Evolutionary conservation across 2,888 invertebrate species (phyloP).

Genomic region (Aporophyla lueneburgensis): DNA sequence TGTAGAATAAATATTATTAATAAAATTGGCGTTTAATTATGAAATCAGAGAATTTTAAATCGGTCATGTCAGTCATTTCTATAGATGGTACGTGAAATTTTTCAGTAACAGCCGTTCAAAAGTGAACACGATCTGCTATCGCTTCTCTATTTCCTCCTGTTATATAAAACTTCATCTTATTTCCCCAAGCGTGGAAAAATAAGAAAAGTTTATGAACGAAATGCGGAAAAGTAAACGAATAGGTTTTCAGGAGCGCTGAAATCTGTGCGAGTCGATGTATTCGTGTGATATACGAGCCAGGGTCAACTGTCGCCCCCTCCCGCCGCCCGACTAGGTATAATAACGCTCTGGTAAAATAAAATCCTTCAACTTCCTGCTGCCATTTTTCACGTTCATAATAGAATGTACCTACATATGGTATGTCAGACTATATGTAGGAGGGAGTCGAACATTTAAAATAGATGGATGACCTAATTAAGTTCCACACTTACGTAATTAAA

Average conservation of each 20-base stretch:
- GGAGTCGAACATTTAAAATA: conserved; percentile 2
- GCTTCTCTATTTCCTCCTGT: conserved; percentile 6
- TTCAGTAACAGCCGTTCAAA: not conserved
- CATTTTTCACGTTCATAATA: conserved; percentile 48
- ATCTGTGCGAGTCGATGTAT: conserved; percentile 72
- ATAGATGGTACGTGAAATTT: not conserved
- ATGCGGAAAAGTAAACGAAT: conserved; percentile 65
- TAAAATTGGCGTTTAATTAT: not conserved
- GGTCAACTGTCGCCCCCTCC: conserved; percentile 69
- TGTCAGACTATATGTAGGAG: not conserved
- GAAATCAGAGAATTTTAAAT: not conserved
- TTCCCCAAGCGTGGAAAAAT: conserved; percentile 35
- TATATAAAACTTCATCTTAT: conserved; percentile 30
- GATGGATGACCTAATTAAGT: not conserved
- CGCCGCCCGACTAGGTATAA: conserved; percentile 50
- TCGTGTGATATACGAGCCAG: conserved; percentile 73
- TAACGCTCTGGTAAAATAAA: conserved; percentile 59
- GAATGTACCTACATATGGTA: conserved; percentile 33
- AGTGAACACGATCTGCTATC: conserved; percentile 20
- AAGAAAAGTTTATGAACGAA: conserved; percentile 61
- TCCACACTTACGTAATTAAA: no score
- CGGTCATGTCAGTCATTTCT: not conserved
- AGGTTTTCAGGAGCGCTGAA: conserved; percentile 63
- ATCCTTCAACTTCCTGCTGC: conserved; percentile 41
- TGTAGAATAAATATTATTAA: no score